Percentiles rank a stretch among this genome's conserved stretches.
Evolutionary conservation across 2,797 vertebrate genomes (phyloP).

Genomic region (Leucoraja ocellata): DNA sequence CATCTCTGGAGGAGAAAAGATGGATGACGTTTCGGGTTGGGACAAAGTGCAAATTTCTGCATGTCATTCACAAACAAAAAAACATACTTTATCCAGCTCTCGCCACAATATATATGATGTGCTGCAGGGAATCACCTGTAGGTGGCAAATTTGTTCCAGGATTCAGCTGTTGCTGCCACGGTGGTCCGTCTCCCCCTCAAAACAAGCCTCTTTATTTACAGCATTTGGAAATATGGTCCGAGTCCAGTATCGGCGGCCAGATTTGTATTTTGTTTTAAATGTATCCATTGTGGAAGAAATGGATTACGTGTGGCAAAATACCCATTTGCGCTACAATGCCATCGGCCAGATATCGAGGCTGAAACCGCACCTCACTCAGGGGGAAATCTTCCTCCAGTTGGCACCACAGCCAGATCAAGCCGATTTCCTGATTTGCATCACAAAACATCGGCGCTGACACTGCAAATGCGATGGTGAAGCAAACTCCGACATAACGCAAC

Average conservation of each 20-base stretch:
- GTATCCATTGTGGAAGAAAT: too few relatives aligned
- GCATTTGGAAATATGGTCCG: not conserved
- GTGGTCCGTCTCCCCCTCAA: not conserved
- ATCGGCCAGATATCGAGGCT: not conserved
- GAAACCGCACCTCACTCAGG: not conserved
- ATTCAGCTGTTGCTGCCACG: not conserved
- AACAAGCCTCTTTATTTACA: not conserved
- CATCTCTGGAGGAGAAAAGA: too few relatives aligned
- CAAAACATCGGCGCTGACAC: not conserved
- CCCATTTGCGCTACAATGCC: not conserved
- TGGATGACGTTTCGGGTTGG: too few relatives aligned
- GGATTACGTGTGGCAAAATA: too few relatives aligned
- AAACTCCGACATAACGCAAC: not conserved
- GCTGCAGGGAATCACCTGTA: not conserved
- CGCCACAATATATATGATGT: not conserved
- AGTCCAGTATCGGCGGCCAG: not conserved
- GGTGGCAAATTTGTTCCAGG: constrained; percentile 25
- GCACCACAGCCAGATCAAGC: not conserved
- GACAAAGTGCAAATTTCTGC: not conserved
- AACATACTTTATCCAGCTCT: not conserved
- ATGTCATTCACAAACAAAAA: not conserved
- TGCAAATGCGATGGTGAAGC: not conserved
- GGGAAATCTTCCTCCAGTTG: not conserved
- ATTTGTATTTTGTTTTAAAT: not conserved
- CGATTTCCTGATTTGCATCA: not conserved